These are phyloP conservation scores for Knipowitschia caucasica DNA, from an alignment of 2,797 vertebrate genomes.

Conservation along the genomic window DNA sequence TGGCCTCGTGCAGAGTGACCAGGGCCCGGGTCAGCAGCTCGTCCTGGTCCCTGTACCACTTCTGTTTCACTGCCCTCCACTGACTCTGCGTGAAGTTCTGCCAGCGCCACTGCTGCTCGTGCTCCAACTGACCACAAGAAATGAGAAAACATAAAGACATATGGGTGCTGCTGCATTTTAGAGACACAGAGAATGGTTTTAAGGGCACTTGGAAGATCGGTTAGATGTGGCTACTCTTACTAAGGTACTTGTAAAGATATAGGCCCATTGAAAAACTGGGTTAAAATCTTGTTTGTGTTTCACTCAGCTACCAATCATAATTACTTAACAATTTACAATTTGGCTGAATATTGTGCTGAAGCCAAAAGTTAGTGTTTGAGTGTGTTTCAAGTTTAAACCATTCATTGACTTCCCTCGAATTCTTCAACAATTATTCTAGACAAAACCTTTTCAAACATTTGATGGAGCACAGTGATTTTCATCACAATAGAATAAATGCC, in stretches of 20 bases:
- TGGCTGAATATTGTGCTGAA: too few species aligned
- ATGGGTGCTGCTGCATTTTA: too few species aligned
- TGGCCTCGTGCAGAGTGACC: constrained; percentile 78
- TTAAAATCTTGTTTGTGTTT: too few species aligned
- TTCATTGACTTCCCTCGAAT: neutral
- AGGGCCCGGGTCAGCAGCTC: constrained; percentile 76
- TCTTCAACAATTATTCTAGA: neutral
- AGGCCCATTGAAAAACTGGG: too few species aligned
- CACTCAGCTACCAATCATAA: too few species aligned
- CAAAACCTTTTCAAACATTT: neutral
- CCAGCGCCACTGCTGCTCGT: constrained; percentile 76
- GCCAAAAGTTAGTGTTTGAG: neutral
- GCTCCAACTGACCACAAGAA: constrained; percentile 69
- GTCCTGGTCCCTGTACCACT: constrained; percentile 72
- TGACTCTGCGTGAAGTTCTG: constrained; percentile 73
- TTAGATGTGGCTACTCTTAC: too few species aligned
- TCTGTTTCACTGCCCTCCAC: constrained; percentile 63
- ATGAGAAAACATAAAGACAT: too few species aligned
- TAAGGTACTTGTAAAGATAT: too few species aligned
- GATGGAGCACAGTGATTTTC: neutral
- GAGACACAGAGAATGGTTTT: too few species aligned
- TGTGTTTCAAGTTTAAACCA: neutral
- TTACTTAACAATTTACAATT: too few species aligned
- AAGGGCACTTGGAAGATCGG: too few species aligned
- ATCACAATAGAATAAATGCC: neutral